phyloP scores from a whole-genome alignment of 2,888 invertebrate species.

The Eupithecia inturbata region DNA sequence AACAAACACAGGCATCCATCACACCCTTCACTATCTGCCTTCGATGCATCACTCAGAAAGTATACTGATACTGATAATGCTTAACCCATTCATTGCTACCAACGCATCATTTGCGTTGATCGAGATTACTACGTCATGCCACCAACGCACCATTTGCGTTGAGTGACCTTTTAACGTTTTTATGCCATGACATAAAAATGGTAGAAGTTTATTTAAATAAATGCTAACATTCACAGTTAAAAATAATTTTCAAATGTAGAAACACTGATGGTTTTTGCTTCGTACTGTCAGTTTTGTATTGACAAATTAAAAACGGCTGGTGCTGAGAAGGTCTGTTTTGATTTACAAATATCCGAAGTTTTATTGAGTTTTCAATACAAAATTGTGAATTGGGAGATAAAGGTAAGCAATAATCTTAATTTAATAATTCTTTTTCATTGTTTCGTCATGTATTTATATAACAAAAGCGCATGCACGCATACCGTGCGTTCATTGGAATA shows the following conservation, averaged over 20 bases:
- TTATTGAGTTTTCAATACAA: not conserved
- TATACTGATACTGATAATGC: too few relatives aligned
- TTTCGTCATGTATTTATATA: slow-evolving; percentile 3
- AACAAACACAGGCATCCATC: too few relatives aligned
- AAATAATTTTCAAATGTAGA: not conserved
- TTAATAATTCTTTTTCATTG: not conserved
- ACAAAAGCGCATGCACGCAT: not conserved
- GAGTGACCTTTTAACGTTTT: not conserved
- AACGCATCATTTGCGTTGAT: too few relatives aligned
- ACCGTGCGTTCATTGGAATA: slow-evolving; percentile 1
- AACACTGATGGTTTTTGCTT: slow-evolving; percentile 4
- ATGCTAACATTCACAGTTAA: not conserved
- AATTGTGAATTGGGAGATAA: not conserved
- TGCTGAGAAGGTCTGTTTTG: not conserved
- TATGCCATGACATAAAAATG: not conserved
- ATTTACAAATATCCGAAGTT: not conserved
- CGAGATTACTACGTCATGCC: not conserved
- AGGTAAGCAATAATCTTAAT: slow-evolving; percentile 7
- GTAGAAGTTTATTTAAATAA: not conserved
- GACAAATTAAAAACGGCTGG: slow-evolving; percentile 4
- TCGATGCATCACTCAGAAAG: too few relatives aligned
- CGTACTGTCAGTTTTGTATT: slow-evolving; percentile 2
- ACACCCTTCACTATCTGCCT: too few relatives aligned
- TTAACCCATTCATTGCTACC: slow-evolving; percentile 6
- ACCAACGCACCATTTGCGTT: slow-evolving; percentile 3